Percentiles rank a stretch among this genome's conserved stretches.
These are phyloP conservation scores for Spea hammondii DNA, from an alignment of 2,797 vertebrate genomes.

Conservation along the genomic window DNA sequence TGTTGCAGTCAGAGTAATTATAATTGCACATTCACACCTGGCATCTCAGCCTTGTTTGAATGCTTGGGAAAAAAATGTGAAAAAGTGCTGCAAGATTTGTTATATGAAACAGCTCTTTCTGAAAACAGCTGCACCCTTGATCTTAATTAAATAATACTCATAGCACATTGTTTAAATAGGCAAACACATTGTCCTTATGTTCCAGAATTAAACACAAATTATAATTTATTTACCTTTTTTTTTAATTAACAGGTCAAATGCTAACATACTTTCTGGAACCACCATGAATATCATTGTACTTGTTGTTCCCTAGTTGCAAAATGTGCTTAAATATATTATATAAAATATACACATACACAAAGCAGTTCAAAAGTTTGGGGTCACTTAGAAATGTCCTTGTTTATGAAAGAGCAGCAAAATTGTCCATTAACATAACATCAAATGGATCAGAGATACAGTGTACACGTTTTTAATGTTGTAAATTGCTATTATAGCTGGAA, in stretches of 20 bases:
- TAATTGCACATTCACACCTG: constrained; percentile 40
- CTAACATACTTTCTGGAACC: constrained; percentile 43
- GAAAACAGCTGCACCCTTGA: constrained; percentile 59
- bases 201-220: constrained; percentile 53
- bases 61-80: constrained; percentile 26
- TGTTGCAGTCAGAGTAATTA: constrained; percentile 27
- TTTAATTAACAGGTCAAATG: constrained; percentile 54
- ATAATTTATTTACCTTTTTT: constrained; percentile 43
- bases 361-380: too few species aligned
- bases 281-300: constrained; percentile 42
- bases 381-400: too few species aligned
- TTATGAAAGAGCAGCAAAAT: too few species aligned
- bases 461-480: too few species aligned
- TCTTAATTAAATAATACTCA: constrained; percentile 66
- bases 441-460: too few species aligned
- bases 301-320: constrained; percentile 33
- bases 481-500: too few species aligned
- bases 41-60: constrained; percentile 34
- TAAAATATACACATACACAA: too few species aligned
- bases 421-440: too few species aligned
- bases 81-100: constrained; percentile 55
- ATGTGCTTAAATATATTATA: constrained; percentile 8
- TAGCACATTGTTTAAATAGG: constrained; percentile 63
- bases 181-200: constrained; percentile 60
- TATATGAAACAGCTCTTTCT: constrained; percentile 56